Conservation (phyloP, 2,888 invertebrate species). For the Escarpia spicata region DNA sequence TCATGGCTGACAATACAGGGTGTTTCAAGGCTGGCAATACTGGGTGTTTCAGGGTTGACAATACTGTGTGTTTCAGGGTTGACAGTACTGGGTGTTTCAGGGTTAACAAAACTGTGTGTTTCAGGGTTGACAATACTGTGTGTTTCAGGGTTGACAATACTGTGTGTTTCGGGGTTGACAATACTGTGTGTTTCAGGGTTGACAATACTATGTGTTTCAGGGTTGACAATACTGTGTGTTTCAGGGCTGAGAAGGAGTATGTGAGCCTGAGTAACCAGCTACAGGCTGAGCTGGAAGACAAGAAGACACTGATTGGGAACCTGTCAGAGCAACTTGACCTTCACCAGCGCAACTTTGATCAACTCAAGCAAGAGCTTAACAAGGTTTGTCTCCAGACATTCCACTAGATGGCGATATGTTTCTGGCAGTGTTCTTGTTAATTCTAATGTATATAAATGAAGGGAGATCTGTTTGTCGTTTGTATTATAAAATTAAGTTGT, state of each 20-base stretch:
- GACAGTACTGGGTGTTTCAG: too few relatives aligned
- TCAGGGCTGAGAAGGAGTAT: slow-evolving; percentile 59
- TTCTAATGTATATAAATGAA: background rate
- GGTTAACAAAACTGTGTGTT: too few relatives aligned
- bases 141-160: too few relatives aligned
- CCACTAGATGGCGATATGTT: background rate
- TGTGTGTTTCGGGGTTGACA: too few relatives aligned
- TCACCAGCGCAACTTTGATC: slow-evolving; percentile 62
- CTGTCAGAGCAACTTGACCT: slow-evolving; percentile 60
- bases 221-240: background rate
- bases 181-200: background rate
- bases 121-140: too few relatives aligned
- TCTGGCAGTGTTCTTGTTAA: background rate
- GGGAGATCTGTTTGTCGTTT: too few relatives aligned
- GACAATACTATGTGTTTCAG: background rate
- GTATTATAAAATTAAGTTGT: too few relatives aligned
- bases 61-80: too few relatives aligned
- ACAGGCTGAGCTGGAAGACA: slow-evolving; percentile 57
- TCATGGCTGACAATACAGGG: too few relatives aligned
- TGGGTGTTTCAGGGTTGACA: too few relatives aligned
- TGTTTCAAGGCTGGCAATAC: too few relatives aligned
- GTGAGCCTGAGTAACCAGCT: slow-evolving; percentile 52
- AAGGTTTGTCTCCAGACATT: slow-evolving; percentile 49
- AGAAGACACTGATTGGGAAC: slow-evolving; percentile 56
- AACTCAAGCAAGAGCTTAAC: slow-evolving; percentile 59